Percentiles rank a stretch among this genome's conserved stretches.
Conservation (phyloP, 2,113 vertebrate genomes). For the Chloropsis hardwickii region DNA sequence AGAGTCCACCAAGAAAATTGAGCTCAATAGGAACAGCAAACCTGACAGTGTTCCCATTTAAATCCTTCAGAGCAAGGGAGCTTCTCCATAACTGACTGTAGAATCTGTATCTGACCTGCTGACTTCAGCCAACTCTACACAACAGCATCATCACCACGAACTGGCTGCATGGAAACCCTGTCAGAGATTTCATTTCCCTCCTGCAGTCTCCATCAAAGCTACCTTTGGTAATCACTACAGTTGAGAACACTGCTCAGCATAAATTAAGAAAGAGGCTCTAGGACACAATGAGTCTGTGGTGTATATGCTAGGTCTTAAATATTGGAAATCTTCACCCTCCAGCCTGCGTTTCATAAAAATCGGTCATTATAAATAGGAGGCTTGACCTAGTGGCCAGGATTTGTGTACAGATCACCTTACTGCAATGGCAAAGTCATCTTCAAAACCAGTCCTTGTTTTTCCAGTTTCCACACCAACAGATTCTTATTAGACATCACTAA, state of each 20-base stretch:
- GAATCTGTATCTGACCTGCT: slow-evolving; percentile 5
- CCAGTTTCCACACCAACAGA: not conserved
- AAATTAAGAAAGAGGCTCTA: slow-evolving; percentile 30
- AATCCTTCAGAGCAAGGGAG: slow-evolving; percentile 13
- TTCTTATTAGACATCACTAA: not conserved
- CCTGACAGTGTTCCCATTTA: slow-evolving; percentile 34
- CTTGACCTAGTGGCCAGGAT: not conserved
- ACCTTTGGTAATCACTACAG: slow-evolving; percentile 36
- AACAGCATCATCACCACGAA: slow-evolving; percentile 2
- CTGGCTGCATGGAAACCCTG: slow-evolving; percentile 16
- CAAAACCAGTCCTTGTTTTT: not conserved
- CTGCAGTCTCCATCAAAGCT: slow-evolving; percentile 11
- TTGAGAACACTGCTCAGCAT: slow-evolving; percentile 27
- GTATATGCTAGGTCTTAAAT: not conserved
- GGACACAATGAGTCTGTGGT: not conserved
- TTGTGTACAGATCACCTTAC: not conserved
- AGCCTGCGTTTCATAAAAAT: not conserved
- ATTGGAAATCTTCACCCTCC: not conserved
- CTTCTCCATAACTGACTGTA: not conserved
- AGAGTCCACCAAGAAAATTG: slow-evolving; percentile 30
- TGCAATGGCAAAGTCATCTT: not conserved
- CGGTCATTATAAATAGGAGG: not conserved
- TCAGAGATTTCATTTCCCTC: slow-evolving; percentile 45
- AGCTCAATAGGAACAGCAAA: slow-evolving; percentile 22
- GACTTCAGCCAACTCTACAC: slow-evolving; percentile 15